A percentile compares a stretch with the other conserved stretches of the same genome.
phyloP scores from a whole-genome alignment of 2,888 invertebrate species.

The Cheilosia pagana region DNA sequence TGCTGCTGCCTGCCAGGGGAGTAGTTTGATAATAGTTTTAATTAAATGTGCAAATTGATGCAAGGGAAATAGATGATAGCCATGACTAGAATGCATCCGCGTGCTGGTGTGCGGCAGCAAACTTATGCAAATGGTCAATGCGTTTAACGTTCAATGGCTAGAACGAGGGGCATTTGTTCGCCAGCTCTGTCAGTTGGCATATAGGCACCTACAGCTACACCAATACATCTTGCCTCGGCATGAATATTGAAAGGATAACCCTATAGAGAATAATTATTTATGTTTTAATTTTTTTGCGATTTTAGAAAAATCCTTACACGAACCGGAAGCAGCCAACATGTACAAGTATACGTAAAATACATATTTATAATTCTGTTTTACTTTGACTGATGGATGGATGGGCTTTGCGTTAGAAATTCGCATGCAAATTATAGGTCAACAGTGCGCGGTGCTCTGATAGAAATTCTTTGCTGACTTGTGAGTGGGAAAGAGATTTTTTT shows the following conservation, averaged over 20 bases:
- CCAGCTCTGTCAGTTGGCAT: neutral
- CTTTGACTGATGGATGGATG: constrained; percentile 4
- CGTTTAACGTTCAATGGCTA: constrained; percentile 46
- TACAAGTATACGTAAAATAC: constrained; percentile 1
- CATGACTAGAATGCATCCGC: constrained; percentile 41
- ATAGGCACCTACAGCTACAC: neutral
- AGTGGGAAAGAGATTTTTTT: too few species aligned
- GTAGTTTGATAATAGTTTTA: constrained; percentile 69
- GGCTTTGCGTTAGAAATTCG: neutral
- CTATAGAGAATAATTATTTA: constrained; percentile 32
- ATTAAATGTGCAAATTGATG: constrained; percentile 74
- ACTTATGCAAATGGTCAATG: constrained; percentile 70
- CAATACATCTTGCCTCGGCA: neutral
- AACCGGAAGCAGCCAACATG: constrained; percentile 25
- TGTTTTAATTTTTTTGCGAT: constrained; percentile 5
- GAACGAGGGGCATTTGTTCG: constrained; percentile 15
- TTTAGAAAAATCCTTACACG: constrained; percentile 13
- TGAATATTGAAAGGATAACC: constrained; percentile 16
- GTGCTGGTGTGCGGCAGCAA: constrained; percentile 28
- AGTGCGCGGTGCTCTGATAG: neutral
- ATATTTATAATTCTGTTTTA: constrained; percentile 2
- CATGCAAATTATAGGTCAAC: constrained; percentile 13
- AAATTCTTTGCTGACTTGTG: neutral
- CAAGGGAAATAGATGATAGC: constrained; percentile 71
- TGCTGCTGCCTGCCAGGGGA: constrained; percentile 35